phyloP scores from a whole-genome alignment of 2,797 vertebrate genomes.

The Gastrophryne carolinensis region DNA sequence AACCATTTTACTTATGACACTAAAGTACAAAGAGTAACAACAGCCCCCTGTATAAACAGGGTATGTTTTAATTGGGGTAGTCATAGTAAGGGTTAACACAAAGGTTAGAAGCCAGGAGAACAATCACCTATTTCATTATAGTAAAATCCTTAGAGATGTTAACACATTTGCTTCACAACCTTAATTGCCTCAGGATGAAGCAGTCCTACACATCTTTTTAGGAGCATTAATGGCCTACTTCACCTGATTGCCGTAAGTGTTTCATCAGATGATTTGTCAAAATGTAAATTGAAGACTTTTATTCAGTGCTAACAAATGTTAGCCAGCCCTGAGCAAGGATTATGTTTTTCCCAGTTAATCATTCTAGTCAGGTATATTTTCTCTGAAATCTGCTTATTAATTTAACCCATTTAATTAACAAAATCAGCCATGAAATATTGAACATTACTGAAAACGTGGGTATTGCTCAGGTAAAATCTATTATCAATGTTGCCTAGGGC shows the following conservation, averaged over 20 bases:
- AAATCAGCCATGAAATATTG: not conserved
- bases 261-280: slow-evolving; percentile 71
- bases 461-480: no score
- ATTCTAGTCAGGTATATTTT: slow-evolving; percentile 32
- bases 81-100: slow-evolving; percentile 10
- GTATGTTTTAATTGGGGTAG: slow-evolving; percentile 5
- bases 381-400: slow-evolving; percentile 29
- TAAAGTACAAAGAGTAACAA: not conserved
- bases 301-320: slow-evolving; percentile 62
- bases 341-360: slow-evolving; percentile 41
- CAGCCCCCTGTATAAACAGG: not conserved
- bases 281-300: slow-evolving; percentile 72
- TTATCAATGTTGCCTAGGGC: no score
- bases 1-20: no score
- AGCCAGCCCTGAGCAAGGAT: slow-evolving; percentile 42
- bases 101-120: slow-evolving; percentile 51
- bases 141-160: slow-evolving; percentile 65
- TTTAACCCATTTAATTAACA: slow-evolving; percentile 35
- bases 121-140: slow-evolving; percentile 71
- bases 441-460: no score
- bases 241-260: slow-evolving; percentile 75
- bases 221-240: slow-evolving; percentile 79
- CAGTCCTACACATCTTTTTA: slow-evolving; percentile 74
- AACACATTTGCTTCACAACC: slow-evolving; percentile 68
- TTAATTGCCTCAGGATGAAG: slow-evolving; percentile 77